Evolutionary conservation across 2,888 invertebrate species (phyloP).

Genomic region (Mesochorus sp.): DNA sequence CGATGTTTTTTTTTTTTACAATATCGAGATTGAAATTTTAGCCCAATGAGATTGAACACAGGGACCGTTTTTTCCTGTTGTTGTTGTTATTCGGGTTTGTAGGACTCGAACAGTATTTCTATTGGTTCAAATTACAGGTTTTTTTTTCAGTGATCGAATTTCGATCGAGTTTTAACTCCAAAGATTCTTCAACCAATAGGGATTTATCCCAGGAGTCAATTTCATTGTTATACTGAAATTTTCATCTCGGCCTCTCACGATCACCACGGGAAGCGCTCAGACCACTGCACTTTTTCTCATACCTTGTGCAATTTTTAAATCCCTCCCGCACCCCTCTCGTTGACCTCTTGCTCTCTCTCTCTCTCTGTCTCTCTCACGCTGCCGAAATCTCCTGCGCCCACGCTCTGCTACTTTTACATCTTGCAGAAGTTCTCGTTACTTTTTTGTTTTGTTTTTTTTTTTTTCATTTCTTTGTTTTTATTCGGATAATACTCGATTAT

Average conservation of each 20-base stretch:
- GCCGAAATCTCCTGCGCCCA: neutral
- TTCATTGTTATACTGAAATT: constrained; percentile 1
- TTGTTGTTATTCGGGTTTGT: no score
- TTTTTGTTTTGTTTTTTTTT: no score
- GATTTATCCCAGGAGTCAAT: neutral
- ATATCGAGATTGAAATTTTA: neutral
- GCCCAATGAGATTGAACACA: neutral
- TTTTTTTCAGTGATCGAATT: neutral
- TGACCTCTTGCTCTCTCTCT: constrained; percentile 18
- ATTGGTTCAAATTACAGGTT: no score
- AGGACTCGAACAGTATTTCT: neutral
- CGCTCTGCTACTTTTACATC: constrained; percentile 1
- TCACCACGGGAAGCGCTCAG: neutral
- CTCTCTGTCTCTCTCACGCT: neutral
- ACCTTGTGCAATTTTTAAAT: constrained; percentile 25
- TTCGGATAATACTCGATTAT: neutral
- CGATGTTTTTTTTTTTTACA: no score
- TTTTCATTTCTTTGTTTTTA: no score
- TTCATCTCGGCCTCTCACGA: neutral
- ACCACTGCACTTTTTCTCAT: constrained; percentile 11
- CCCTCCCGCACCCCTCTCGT: constrained; percentile 8
- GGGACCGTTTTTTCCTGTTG: no score
- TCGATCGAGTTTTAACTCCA: no score
- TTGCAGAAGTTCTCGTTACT: neutral
- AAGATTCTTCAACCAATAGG: neutral